These are phyloP conservation scores for Cyprinodon brontotheroides DNA, from an alignment of 2,113 vertebrate species.

Conservation along the genomic window DNA sequence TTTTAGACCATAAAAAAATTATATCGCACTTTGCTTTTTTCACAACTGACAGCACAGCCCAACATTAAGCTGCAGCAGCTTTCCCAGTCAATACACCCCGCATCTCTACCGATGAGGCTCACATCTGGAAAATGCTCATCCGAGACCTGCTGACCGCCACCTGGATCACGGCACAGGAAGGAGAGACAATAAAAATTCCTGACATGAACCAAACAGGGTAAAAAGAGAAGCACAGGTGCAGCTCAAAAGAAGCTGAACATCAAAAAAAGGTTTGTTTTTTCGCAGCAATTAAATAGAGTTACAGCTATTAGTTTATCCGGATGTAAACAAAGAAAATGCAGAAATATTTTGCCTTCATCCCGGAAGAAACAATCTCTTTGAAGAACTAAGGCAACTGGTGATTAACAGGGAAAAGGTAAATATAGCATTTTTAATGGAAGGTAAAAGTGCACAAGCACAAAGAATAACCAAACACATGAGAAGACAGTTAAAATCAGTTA, in stretches of 20 bases:
- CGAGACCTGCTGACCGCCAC: constrained; percentile 83
- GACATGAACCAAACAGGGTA: neutral
- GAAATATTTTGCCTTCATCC: too few species aligned
- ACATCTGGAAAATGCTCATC: constrained; percentile 87
- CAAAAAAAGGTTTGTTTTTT: neutral
- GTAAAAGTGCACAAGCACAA: too few species aligned
- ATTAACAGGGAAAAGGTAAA: too few species aligned
- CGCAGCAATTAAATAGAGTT: neutral
- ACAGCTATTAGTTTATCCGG: neutral
- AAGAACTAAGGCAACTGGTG: too few species aligned
- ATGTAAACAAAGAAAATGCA: too few species aligned
- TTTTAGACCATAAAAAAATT: neutral
- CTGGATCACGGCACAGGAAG: constrained; percentile 56
- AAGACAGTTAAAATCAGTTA: too few species aligned
- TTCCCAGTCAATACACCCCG: constrained; percentile 86
- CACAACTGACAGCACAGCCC: constrained; percentile 90
- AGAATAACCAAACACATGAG: too few species aligned
- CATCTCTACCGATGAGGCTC: constrained; percentile 84
- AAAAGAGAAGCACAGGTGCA: neutral
- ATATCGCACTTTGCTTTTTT: constrained; percentile 88
- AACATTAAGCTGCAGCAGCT: constrained; percentile 89
- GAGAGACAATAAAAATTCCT: neutral
- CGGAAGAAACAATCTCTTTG: too few species aligned
- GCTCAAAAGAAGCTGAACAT: neutral
- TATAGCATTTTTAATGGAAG: too few species aligned